These are phyloP conservation scores for Tribolium castaneum DNA, from an alignment of 1,140 invertebrate species.

Conservation along the genomic window DNA sequence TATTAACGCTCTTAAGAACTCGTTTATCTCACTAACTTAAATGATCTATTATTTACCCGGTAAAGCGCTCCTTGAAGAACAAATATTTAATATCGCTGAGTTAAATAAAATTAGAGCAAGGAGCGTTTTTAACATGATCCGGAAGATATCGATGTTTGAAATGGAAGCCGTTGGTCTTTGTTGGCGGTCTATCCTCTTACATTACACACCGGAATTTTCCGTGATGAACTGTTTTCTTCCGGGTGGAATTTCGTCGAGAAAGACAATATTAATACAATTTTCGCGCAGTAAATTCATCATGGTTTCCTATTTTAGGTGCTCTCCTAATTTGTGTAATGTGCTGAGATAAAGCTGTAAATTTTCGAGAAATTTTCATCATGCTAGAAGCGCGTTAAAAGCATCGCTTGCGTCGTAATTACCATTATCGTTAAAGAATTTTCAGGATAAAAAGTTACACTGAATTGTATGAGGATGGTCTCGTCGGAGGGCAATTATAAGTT, in stretches of 20 bases:
- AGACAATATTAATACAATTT: slow-evolving; percentile 15
- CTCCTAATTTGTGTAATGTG: slow-evolving; percentile 6
- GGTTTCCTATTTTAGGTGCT: not conserved
- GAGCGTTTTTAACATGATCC: not conserved
- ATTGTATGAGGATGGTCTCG: not conserved
- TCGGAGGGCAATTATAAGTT: not conserved
- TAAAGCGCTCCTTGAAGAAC: not conserved
- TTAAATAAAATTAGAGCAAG: not conserved
- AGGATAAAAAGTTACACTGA: not conserved
- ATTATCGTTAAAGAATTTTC: slow-evolving; percentile 19
- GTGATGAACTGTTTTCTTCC: not conserved
- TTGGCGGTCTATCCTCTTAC: not conserved
- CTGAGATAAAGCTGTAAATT: slow-evolving; percentile 8
- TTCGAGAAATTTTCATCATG: slow-evolving; percentile 7
- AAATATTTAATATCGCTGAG: not conserved
- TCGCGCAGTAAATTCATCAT: not conserved
- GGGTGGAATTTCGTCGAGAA: not conserved
- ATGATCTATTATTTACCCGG: not conserved
- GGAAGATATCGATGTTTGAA: not conserved
- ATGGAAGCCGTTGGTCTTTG: not conserved
- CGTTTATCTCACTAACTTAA: slow-evolving; percentile 17
- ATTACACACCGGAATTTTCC: slow-evolving; percentile 10
- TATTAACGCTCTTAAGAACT: slow-evolving; percentile 10
- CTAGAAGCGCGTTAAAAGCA: not conserved
- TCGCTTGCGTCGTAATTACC: slow-evolving; percentile 17